phyloP scores from a whole-genome alignment of 2,888 invertebrate genomes.

The Drosophila atripex region DNA sequence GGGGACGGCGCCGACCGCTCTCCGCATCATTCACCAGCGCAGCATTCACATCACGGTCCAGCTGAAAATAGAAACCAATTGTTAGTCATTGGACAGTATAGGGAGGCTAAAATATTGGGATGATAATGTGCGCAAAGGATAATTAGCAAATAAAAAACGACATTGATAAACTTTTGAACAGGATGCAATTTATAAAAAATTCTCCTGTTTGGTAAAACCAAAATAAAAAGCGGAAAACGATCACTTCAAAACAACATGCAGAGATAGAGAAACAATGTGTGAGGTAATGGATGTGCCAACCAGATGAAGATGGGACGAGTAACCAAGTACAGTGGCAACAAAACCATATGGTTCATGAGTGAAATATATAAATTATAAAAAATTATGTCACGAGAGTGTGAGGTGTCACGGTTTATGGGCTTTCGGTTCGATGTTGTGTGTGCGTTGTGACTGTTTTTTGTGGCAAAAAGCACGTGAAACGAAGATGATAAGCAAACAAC shows the following conservation, averaged over 20 bases:
- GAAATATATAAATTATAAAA: constrained; percentile 20
- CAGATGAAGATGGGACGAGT: constrained; percentile 38
- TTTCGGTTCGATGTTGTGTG: not conserved
- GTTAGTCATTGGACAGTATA: not conserved
- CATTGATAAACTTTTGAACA: constrained; percentile 37
- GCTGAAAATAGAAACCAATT: constrained; percentile 56
- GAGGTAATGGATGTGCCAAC: constrained; percentile 14
- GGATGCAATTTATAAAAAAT: constrained; percentile 2
- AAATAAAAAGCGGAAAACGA: constrained; percentile 47
- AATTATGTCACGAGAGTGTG: constrained; percentile 18
- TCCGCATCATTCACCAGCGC: constrained; percentile 85
- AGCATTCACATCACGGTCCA: constrained; percentile 82
- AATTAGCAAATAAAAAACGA: constrained; percentile 26
- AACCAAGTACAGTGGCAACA: constrained; percentile 13
- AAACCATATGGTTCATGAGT: constrained; percentile 32
- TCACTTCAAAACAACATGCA: constrained; percentile 62
- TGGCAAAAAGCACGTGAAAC: constrained; percentile 64
- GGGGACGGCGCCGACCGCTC: constrained; percentile 82
- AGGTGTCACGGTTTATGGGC: not conserved
- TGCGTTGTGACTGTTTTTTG: constrained; percentile 10
- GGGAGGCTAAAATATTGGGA: constrained; percentile 13
- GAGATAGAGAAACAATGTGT: constrained; percentile 18
- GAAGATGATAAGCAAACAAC: constrained; percentile 59
- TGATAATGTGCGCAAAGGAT: constrained; percentile 64
- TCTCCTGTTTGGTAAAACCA: constrained; percentile 10